These are phyloP conservation scores for Chromis chromis DNA, from an alignment of 2,797 vertebrate genomes.

Conservation along the genomic window DNA sequence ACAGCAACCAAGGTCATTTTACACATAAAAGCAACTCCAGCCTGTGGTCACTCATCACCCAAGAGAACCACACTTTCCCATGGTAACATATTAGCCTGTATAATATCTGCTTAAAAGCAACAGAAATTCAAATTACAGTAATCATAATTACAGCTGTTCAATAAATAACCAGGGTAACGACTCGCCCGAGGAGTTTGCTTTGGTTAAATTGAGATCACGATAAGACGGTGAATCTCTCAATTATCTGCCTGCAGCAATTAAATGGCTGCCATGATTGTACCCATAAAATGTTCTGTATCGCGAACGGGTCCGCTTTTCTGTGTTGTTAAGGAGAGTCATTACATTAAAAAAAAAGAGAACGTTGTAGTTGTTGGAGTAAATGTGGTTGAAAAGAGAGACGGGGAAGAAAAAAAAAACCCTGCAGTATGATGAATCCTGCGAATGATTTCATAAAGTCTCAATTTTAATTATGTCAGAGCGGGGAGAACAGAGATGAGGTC, in stretches of 20 bases:
- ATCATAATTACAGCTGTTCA: constrained; percentile 59
- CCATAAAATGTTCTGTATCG: constrained; percentile 52
- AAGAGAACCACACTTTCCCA: constrained; percentile 8
- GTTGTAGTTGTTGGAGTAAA: constrained; percentile 55
- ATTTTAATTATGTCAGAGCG: constrained; percentile 75
- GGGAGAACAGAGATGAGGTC: constrained; percentile 66
- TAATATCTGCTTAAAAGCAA: constrained; percentile 16
- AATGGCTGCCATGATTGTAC: constrained; percentile 42
- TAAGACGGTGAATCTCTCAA: constrained; percentile 54
- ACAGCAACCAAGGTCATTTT: neutral
- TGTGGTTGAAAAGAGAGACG: constrained; percentile 4
- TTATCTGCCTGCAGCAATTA: constrained; percentile 59
- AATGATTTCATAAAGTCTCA: constrained; percentile 64
- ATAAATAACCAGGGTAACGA: constrained; percentile 49
- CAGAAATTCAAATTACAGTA: constrained; percentile 44
- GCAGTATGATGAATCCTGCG: constrained; percentile 37
- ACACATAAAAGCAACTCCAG: constrained; percentile 7
- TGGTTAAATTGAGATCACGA: constrained; percentile 51
- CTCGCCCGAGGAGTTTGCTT: constrained; percentile 46
- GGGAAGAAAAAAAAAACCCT: constrained; percentile 7
- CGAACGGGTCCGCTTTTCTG: constrained; percentile 52
- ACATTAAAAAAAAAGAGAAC: constrained; percentile 21
- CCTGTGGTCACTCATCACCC: constrained; percentile 4
- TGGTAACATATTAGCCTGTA: constrained; percentile 30
- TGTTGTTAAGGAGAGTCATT: constrained; percentile 57